Conservation (phyloP, 2,113 vertebrate species). For the Anser cygnoides region DNA sequence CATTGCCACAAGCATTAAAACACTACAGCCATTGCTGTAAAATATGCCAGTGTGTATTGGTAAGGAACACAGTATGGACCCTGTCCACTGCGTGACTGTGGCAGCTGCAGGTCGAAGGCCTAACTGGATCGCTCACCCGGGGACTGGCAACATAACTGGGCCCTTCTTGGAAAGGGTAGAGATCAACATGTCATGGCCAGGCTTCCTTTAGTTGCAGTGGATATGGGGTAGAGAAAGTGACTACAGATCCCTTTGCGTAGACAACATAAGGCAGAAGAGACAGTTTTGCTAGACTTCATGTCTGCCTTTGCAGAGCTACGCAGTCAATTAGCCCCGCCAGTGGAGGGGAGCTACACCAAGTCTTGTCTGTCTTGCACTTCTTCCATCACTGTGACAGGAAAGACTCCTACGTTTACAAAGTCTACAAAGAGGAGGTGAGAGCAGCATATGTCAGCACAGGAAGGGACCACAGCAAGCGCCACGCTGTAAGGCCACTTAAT, state of each 20-base stretch:
- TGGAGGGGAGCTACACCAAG: background rate
- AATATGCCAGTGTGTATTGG: background rate
- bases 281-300: slow-evolving; percentile 40
- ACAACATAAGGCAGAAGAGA: slow-evolving; percentile 29
- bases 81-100: background rate
- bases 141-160: background rate
- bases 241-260: background rate
- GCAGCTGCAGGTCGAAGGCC: background rate
- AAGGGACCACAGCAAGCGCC: background rate
- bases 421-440: slow-evolving; percentile 39
- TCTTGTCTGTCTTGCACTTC: slow-evolving; percentile 51
- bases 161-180: background rate
- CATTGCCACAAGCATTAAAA: background rate
- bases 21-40: background rate
- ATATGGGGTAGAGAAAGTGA: background rate
- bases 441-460: background rate
- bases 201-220: background rate
- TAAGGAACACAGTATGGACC: background rate
- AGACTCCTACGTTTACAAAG: slow-evolving; percentile 2
- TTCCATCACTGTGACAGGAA: slow-evolving; percentile 15
- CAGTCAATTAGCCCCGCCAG: slow-evolving; percentile 42
- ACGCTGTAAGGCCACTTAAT: background rate
- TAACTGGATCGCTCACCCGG: rapidly evolving
- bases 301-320: slow-evolving; percentile 30
- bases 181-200: background rate